phyloP scores from a whole-genome alignment of 2,888 invertebrate species.

The Hymenopus coronatus region DNA sequence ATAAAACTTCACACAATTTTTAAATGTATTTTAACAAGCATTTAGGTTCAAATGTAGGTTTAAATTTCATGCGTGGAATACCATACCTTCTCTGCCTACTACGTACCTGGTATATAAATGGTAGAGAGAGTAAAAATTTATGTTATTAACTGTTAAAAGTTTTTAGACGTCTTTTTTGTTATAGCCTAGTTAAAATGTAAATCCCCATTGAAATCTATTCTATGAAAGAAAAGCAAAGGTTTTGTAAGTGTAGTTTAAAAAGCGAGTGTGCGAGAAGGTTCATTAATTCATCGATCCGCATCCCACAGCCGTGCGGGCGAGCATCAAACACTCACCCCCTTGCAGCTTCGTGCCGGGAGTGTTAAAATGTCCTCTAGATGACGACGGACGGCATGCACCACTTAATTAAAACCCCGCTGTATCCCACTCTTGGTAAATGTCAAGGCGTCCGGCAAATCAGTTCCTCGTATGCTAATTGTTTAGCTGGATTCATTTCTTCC shows the following conservation, averaged over 20 bases:
- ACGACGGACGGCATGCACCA: not conserved
- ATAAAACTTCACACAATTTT: too few species aligned
- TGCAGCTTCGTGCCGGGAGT: not conserved
- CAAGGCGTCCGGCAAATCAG: not conserved
- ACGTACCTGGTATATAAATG: too few species aligned
- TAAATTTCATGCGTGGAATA: too few species aligned
- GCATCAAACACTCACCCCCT: not conserved
- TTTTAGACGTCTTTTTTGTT: too few species aligned
- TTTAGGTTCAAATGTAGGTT: too few species aligned
- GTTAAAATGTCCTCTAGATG: not conserved
- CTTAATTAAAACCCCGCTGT: not conserved
- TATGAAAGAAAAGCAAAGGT: not conserved
- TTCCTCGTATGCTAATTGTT: not conserved
- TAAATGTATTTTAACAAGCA: too few species aligned
- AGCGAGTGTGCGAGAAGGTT: not conserved
- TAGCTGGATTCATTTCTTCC: not conserved
- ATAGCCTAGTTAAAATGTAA: too few species aligned
- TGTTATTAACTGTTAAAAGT: too few species aligned
- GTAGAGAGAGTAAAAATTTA: too few species aligned
- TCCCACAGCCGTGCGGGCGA: not conserved
- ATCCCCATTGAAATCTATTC: too few species aligned
- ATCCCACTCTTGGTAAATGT: not conserved
- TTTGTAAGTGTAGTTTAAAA: not conserved
- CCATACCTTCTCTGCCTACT: too few species aligned
- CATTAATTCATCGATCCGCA: not conserved